Evolutionary conservation across 2,888 invertebrate genomes (phyloP).

Genomic region (Acleris cristana): DNA sequence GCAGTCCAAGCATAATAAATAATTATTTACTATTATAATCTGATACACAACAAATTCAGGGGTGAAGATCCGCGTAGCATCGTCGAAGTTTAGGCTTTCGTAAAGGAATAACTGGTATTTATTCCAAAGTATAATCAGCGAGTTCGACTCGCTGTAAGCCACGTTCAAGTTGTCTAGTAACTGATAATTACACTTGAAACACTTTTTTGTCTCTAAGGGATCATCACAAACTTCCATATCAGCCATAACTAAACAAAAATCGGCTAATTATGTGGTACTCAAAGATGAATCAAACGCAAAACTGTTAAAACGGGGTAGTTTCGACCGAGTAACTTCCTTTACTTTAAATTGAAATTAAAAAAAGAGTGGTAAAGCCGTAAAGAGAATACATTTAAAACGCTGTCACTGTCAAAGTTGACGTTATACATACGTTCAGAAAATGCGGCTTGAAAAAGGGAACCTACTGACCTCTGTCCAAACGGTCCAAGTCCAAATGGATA

Average conservation of each 20-base stretch:
- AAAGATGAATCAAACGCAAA: no score
- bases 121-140: slow-evolving; percentile 64
- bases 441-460: no score
- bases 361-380: no score
- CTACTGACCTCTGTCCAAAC: no score
- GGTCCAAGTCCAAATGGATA: no score
- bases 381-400: no score
- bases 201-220: slow-evolving; percentile 44
- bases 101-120: slow-evolving; percentile 71
- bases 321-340: no score
- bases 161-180: slow-evolving; percentile 58
- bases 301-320: no score
- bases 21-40: slow-evolving; percentile 55
- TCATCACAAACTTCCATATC: slow-evolving; percentile 54
- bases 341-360: no score
- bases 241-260: slow-evolving; percentile 12
- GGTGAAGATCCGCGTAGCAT: slow-evolving; percentile 47
- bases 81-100: slow-evolving; percentile 55
- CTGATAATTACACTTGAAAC: slow-evolving; percentile 54
- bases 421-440: no score
- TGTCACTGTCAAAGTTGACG: no score
- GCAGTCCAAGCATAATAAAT: slow-evolving; percentile 62
- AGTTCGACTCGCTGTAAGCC: slow-evolving; percentile 50
- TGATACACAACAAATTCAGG: slow-evolving; percentile 60
- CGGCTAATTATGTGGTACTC: no score